A percentile compares a stretch with the other conserved stretches of the same genome.
Conservation (phyloP, 2,797 vertebrate species). For the Avahi laniger region DNA sequence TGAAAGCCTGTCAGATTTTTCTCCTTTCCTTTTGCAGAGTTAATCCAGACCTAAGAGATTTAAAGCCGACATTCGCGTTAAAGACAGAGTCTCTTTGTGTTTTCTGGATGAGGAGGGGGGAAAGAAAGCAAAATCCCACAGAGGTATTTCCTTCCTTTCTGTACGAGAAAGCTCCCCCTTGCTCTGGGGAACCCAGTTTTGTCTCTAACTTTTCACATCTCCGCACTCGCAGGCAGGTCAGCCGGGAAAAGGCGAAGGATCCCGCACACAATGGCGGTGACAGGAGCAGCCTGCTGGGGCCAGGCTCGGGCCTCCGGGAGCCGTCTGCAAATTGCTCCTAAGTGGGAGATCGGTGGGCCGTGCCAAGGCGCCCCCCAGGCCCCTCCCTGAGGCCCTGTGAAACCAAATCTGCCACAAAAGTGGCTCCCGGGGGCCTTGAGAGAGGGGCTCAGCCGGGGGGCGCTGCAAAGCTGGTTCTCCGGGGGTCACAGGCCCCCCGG, state of each 20-base stretch:
- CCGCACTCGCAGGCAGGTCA: constrained; percentile 86
- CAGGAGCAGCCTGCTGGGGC: constrained; percentile 85
- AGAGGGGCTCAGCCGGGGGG: constrained; percentile 80
- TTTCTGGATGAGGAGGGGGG: constrained; percentile 84
- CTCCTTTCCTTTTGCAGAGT: constrained; percentile 84
- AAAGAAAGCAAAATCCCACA: constrained; percentile 87
- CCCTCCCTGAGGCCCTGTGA: constrained; percentile 81
- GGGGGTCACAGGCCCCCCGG: constrained; percentile 70
- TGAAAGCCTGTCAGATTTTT: constrained; percentile 92
- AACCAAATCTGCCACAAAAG: constrained; percentile 86
- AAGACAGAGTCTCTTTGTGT: constrained; percentile 91
- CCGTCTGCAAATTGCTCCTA: constrained; percentile 85
- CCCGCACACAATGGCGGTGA: constrained; percentile 84
- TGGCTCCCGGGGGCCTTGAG: constrained; percentile 77
- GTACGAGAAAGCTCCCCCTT: constrained; percentile 84
- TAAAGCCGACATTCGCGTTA: constrained; percentile 89
- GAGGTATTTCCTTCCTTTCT: constrained; percentile 91
- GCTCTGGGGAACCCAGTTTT: constrained; percentile 87
- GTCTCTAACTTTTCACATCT: constrained; percentile 90
- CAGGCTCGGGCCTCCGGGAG: constrained; percentile 78
- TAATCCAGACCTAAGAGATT: constrained; percentile 91
- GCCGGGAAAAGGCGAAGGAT: constrained; percentile 86
- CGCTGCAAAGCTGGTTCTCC: constrained; percentile 77
- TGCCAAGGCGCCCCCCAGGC: constrained; percentile 82
- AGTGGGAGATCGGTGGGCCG: constrained; percentile 84